Evolutionary conservation across 2,797 vertebrate species (phyloP).

Genomic region (Fistularia commersonii): DNA sequence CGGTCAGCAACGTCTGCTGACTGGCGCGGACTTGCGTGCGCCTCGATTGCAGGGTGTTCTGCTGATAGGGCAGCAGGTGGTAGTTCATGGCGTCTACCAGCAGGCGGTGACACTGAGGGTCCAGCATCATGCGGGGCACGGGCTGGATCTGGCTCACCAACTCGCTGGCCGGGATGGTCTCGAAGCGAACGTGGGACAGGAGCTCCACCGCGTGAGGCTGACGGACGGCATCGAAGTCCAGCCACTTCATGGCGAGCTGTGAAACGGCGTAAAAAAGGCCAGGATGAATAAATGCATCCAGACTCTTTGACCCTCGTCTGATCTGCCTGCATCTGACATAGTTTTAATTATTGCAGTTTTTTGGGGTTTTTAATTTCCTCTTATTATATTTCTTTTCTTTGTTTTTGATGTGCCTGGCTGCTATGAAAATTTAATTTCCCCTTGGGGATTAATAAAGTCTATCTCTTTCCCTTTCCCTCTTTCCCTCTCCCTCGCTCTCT

Average conservation of each 20-base stretch:
- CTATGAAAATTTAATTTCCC: no score
- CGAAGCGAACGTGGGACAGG: conserved; percentile 77
- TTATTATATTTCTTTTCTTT: no score
- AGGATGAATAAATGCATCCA: neutral
- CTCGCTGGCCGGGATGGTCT: conserved; percentile 83
- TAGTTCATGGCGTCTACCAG: conserved; percentile 89
- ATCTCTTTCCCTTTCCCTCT: no score
- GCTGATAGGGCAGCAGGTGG: conserved; percentile 85
- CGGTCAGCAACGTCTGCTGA: conserved; percentile 76
- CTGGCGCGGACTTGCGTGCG: conserved; percentile 78
- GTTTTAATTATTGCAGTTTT: no score
- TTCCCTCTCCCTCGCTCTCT: no score
- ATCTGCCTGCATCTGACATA: no score
- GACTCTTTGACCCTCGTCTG: no score
- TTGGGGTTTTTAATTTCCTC: no score
- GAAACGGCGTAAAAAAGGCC: neutral
- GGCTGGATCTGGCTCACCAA: conserved; percentile 83
- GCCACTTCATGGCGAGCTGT: conserved; percentile 81
- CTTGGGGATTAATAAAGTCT: no score
- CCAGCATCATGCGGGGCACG: conserved; percentile 83
- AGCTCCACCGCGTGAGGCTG: conserved; percentile 75
- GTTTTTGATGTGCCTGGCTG: no score
- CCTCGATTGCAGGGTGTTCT: conserved; percentile 81
- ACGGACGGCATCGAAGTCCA: conserved; percentile 79
- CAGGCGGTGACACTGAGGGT: conserved; percentile 82